Percentiles rank a stretch among this genome's conserved stretches.
Evolutionary conservation across 2,113 vertebrate species (phyloP).

Genomic region (Todiramphus chloris): DNA sequence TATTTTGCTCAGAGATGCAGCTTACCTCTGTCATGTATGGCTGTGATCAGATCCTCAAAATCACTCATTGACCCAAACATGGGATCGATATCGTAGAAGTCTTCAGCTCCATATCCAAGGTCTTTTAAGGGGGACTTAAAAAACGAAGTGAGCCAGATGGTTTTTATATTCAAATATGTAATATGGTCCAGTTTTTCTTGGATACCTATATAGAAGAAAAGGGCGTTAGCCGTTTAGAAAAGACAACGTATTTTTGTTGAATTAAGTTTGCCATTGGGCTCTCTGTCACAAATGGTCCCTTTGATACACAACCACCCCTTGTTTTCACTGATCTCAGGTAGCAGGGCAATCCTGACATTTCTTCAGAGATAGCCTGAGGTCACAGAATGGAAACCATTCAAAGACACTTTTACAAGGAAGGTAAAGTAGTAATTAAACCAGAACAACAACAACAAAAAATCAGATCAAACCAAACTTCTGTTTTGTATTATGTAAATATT

Average conservation of each 20-base stretch:
- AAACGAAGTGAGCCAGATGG: constrained; percentile 91
- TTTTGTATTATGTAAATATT: not conserved
- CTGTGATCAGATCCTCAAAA: constrained; percentile 87
- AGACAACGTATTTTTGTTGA: not conserved
- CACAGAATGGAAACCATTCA: not conserved
- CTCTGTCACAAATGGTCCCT: not conserved
- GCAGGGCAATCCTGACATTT: not conserved
- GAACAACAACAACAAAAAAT: not conserved
- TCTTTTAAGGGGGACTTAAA: constrained; percentile 91
- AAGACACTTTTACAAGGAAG: not conserved
- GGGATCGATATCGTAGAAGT: constrained; percentile 88
- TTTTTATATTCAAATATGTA: constrained; percentile 85
- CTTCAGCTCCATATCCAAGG: constrained; percentile 89
- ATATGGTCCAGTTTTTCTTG: constrained; percentile 88
- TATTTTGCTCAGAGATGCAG: not conserved
- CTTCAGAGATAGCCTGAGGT: not conserved
- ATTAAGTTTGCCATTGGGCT: not conserved
- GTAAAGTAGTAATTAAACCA: not conserved
- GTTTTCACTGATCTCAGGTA: not conserved
- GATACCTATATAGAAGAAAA: constrained; percentile 79
- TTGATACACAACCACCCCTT: not conserved
- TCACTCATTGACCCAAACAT: constrained; percentile 93
- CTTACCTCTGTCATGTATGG: constrained; percentile 89
- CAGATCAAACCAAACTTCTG: not conserved
- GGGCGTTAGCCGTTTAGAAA: not conserved